These are phyloP conservation scores for Epsilonema sp. DNA, from an alignment of 2,888 invertebrate genomes.

Conservation along the genomic window DNA sequence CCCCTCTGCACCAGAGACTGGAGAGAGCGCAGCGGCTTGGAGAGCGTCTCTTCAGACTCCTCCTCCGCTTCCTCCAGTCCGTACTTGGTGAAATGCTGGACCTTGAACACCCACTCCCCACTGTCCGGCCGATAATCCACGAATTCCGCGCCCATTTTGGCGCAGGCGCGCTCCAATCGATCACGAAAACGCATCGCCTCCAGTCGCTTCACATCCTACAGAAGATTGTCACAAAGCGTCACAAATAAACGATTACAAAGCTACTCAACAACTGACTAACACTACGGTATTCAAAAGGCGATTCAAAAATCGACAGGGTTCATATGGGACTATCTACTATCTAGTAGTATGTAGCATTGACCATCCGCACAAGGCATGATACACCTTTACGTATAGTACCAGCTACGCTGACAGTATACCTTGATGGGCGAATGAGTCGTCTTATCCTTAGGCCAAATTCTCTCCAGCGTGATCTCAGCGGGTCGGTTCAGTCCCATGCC, in stretches of 20 bases:
- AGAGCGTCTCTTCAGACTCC: constrained; percentile 12
- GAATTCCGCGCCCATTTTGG: constrained; percentile 69
- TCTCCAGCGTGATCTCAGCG: constrained; percentile 54
- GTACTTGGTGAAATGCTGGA: constrained; percentile 36
- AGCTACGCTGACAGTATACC: constrained; percentile 29
- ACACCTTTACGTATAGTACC: neutral
- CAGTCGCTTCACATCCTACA: constrained; percentile 45
- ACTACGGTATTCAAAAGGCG: too few species aligned
- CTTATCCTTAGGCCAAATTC: constrained; percentile 81
- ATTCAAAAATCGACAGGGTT: too few species aligned
- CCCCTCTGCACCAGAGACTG: too few species aligned
- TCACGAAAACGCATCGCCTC: constrained; percentile 61
- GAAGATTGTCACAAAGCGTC: too few species aligned
- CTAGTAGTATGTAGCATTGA: too few species aligned
- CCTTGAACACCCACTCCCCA: constrained; percentile 83
- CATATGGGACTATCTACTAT: too few species aligned
- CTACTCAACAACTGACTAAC: too few species aligned
- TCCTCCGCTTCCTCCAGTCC: constrained; percentile 31
- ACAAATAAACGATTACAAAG: too few species aligned
- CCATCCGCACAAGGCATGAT: too few species aligned
- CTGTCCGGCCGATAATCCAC: constrained; percentile 63
- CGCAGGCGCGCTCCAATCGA: constrained; percentile 59
- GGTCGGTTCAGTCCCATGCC: constrained; percentile 67
- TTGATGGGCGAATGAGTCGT: constrained; percentile 55
- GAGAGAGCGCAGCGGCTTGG: too few species aligned